Evolutionary conservation across 2,888 invertebrate genomes (phyloP), one percentile per base, ranked within the genome.

Genomic region (Tetragonisca angustula): DNA sequence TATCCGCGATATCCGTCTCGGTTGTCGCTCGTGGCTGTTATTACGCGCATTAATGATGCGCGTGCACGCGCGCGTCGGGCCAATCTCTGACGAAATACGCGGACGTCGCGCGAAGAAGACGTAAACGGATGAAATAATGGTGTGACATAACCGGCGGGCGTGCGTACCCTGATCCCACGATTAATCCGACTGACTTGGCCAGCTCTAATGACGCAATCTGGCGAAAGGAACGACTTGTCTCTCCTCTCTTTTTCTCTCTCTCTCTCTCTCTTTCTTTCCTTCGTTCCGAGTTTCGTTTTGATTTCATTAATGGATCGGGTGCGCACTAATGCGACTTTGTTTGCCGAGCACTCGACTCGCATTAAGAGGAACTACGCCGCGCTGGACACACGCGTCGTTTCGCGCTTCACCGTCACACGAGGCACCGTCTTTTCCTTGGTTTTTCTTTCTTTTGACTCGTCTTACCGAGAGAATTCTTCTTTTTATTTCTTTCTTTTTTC

Each of bases 261-360:
- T 67, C 24, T n/a, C 24, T 21, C 70, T 69, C 67, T 56, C 24
- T 50, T 3, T 67, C 19, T 19, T 13, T 17, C 67, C 65, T 62
- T 32, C 24, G 69, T 74, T 62, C 68, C 69, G 68, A 84, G 87
- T 85, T 87, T 86, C 88, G 91, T 92, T 92, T 92, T 89, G 90
- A 92, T 92, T 92, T 92, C 92, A 93, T 93, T 92, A 92, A 92
- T 92, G 93, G 92, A 89, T 92, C 92, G 91, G 90, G 88, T 90
- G 89, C 88, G 89, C 88, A 89, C 92, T 92, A 91, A 91, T 92
- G 91, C 89, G 88, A 84, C 88, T 84, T 88, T 93, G 90, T 93
- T 93, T 93, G 88, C 92, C 85, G 86, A 93, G 91, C 93, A 92
- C 93, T 93, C 88, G 89, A 86, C 88, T 88, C 86, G 89, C 92